Percentiles rank a stretch among this genome's conserved stretches.
phyloP scores from a whole-genome alignment of 2,113 vertebrate species.

The Onychostruthus taczanowskii region DNA sequence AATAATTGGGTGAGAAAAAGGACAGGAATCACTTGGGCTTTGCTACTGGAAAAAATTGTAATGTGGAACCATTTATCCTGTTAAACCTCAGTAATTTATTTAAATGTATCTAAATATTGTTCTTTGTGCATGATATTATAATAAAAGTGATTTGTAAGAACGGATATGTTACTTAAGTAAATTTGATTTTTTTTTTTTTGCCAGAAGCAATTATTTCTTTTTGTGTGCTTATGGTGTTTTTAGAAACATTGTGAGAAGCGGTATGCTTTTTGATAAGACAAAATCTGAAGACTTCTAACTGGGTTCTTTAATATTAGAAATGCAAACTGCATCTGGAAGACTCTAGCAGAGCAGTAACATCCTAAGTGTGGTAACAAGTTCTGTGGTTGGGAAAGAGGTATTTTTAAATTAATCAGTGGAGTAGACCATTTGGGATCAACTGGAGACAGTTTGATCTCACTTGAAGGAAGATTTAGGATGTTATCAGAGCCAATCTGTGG shows the following conservation, averaged over 20 bases:
- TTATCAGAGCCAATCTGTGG: not conserved
- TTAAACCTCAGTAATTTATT: not conserved
- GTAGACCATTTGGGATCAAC: not conserved
- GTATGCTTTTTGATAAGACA: not conserved
- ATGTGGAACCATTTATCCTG: not conserved
- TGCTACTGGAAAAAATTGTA: not conserved
- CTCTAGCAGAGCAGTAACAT: not conserved
- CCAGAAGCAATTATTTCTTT: not conserved
- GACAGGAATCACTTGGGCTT: not conserved
- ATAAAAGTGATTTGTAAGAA: not conserved
- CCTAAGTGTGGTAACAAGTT: not conserved
- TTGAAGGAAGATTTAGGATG: not conserved
- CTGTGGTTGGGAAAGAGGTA: not conserved
- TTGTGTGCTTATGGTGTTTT: not conserved
- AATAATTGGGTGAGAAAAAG: not conserved
- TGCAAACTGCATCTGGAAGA: not conserved
- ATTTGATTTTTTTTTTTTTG: not conserved
- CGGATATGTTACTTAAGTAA: not conserved
- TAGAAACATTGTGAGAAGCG: not conserved
- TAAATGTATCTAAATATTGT: not conserved
- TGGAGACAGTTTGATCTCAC: not conserved
- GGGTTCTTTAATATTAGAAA: not conserved
- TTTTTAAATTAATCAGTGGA: not conserved
- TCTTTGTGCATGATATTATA: not conserved
- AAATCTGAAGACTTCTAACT: not conserved